These are phyloP conservation scores for Anniella stebbinsi DNA, from an alignment of 2,797 vertebrate genomes.

Conservation along the genomic window DNA sequence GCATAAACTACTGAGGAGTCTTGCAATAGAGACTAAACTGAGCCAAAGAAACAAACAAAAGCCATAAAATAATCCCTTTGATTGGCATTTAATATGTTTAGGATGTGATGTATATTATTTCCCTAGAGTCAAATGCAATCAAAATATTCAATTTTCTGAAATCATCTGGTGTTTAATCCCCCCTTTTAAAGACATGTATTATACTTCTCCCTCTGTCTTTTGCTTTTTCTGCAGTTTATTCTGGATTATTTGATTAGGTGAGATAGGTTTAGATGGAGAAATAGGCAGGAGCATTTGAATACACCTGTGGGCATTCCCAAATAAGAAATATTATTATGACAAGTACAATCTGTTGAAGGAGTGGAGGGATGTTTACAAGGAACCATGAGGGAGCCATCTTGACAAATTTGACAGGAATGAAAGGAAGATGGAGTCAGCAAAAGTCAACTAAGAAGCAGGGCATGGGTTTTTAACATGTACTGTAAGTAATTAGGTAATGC, in stretches of 20 bases:
- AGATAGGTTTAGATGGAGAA: constrained; percentile 14
- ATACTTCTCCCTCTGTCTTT: background rate
- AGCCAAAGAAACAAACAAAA: background rate
- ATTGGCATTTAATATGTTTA: constrained; percentile 24
- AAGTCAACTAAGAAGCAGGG: constrained; percentile 55
- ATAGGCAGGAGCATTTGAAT: background rate
- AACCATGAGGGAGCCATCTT: constrained; percentile 25
- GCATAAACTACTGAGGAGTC: background rate
- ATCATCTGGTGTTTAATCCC: background rate
- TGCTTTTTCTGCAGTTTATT: background rate
- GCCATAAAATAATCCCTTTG: background rate
- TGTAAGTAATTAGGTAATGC: constrained; percentile 62
- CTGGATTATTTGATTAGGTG: background rate
- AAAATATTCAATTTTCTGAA: background rate
- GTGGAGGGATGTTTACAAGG: constrained; percentile 15
- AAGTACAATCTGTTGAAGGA: background rate
- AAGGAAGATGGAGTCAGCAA: constrained; percentile 34
- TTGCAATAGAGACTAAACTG: background rate
- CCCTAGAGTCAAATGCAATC: background rate
- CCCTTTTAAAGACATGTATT: background rate
- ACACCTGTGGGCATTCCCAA: background rate
- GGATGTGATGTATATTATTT: background rate
- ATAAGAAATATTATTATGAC: constrained; percentile 11
- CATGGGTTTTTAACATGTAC: constrained; percentile 57
- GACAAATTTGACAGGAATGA: constrained; percentile 42